These are phyloP conservation scores for Ricordea florida DNA, from an alignment of 92 coral and sea anemone genomes.

Conservation along the genomic window DNA sequence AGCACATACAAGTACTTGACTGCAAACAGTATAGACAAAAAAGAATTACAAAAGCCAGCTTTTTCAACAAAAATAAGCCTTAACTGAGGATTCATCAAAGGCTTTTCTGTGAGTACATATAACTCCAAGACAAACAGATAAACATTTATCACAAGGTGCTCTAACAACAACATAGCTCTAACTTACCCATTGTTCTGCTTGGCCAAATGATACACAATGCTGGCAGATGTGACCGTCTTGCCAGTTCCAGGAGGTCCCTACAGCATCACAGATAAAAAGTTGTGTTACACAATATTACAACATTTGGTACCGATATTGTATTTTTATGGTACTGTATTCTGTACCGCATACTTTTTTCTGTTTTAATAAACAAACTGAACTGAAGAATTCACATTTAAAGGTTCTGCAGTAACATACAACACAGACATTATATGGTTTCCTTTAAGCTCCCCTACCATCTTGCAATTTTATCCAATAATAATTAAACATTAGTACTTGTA, in stretches of 20 bases:
- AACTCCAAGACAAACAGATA: background rate
- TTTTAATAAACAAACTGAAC: too few species aligned
- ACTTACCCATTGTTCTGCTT: conserved; percentile 97
- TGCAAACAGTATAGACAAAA: conserved; percentile 4
- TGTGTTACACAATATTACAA: background rate
- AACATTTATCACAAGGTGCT: background rate
- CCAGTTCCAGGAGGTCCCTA: conserved; percentile 99
- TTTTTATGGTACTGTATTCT: too few species aligned
- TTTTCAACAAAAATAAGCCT: background rate
- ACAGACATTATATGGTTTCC: too few species aligned
- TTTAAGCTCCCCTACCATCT: too few species aligned
- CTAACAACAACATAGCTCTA: background rate
- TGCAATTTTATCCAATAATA: too few species aligned
- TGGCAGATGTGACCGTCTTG: conserved; percentile 97
- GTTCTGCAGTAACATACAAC: too few species aligned
- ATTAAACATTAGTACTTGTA: too few species aligned
- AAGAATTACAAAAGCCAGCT: background rate
- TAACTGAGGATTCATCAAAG: background rate
- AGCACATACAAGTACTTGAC: conserved; percentile 99
- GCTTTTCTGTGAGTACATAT: background rate
- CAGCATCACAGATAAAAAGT: background rate
- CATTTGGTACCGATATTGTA: too few species aligned
- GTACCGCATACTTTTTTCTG: too few species aligned
- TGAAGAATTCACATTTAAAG: too few species aligned
- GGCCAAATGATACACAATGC: conserved; percentile 91